Percentiles rank a stretch among this genome's conserved stretches.
Evolutionary conservation across 2,113 vertebrate species (phyloP).

Genomic region (Neogobius melanostomus): DNA sequence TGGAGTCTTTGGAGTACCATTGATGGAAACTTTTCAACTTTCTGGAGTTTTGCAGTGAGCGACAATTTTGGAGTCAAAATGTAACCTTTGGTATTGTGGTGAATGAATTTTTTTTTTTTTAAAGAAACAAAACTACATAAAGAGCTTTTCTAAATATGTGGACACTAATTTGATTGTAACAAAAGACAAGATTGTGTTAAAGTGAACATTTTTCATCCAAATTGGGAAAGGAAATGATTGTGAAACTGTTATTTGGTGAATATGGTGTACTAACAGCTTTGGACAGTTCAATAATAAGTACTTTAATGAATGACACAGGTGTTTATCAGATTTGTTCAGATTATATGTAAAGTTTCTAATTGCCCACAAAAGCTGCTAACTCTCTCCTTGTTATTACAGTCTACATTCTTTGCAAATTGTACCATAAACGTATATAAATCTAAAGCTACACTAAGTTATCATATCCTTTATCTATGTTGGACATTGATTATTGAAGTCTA

Average conservation of each 20-base stretch:
- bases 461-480: background rate
- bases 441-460: background rate
- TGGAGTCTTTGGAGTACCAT: background rate
- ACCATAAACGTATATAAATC: background rate
- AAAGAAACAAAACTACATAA: constrained; percentile 13
- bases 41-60: constrained; percentile 15
- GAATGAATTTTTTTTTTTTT: constrained; percentile 31
- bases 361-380: background rate
- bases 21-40: constrained; percentile 1
- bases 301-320: background rate
- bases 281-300: background rate
- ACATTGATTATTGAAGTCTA: too few species aligned
- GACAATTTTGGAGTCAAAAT: constrained; percentile 29
- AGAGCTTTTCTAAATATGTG: constrained; percentile 50
- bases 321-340: background rate
- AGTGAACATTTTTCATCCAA: background rate
- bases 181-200: too few species aligned
- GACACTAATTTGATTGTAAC: constrained; percentile 45
- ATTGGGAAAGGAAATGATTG: background rate
- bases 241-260: background rate
- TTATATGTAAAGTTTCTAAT: background rate
- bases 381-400: background rate
- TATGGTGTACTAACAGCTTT: background rate
- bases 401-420: background rate
- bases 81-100: constrained; percentile 38